These are phyloP conservation scores for Isichthys henryi DNA, from an alignment of 2,113 vertebrate species.

Conservation along the genomic window DNA sequence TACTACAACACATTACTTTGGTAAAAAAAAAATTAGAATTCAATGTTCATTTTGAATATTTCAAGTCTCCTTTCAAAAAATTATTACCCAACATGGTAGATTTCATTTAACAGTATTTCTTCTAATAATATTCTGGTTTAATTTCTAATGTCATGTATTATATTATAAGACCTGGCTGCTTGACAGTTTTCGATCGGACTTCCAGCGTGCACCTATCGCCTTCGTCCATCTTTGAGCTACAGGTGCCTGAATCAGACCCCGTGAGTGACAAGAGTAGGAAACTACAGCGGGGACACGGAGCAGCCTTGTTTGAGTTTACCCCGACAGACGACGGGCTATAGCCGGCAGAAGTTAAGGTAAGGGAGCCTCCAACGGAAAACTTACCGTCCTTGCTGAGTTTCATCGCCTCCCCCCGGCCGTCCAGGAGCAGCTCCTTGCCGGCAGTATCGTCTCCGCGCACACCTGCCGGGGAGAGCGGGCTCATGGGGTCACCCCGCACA, in stretches of 20 bases:
- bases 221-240: background rate
- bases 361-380: constrained; percentile 30
- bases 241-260: background rate
- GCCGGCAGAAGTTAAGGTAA: background rate
- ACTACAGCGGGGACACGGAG: background rate
- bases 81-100: background rate
- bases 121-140: background rate
- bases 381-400: constrained; percentile 84
- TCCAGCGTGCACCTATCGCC: background rate
- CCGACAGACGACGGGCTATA: background rate
- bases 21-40: background rate
- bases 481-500: background rate
- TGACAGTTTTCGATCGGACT: background rate
- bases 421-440: constrained; percentile 70
- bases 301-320: background rate
- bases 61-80: background rate
- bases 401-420: constrained; percentile 74
- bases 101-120: background rate
- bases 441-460: constrained; percentile 68
- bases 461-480: constrained; percentile 61
- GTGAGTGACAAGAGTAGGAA: background rate
- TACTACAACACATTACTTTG: background rate
- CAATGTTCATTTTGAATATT: background rate
- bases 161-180: background rate
- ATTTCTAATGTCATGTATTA: background rate